Conservation (phyloP, 2,113 vertebrate genomes). For the Microcebus ravelobensis region DNA sequence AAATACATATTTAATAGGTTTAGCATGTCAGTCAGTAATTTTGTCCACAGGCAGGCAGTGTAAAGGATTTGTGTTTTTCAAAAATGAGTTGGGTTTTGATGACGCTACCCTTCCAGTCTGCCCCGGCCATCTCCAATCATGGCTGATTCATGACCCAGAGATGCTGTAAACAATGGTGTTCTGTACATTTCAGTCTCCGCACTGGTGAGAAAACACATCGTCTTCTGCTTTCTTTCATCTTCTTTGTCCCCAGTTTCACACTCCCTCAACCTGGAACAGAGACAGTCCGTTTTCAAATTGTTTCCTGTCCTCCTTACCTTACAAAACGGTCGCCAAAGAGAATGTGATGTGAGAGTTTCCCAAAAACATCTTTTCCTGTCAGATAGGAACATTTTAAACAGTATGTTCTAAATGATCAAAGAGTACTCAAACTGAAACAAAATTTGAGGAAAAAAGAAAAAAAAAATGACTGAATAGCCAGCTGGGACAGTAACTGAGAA, state of each 20-base stretch:
- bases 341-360: neutral
- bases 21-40: slow-evolving; percentile 71
- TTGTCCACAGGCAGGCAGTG: slow-evolving; percentile 57
- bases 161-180: neutral
- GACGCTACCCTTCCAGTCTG: neutral
- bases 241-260: neutral
- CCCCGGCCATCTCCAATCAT: neutral
- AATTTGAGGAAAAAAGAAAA: neutral
- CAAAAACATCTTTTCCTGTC: neutral
- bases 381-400: neutral
- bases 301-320: neutral
- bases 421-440: neutral
- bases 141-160: neutral
- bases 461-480: neutral
- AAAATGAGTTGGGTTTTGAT: neutral
- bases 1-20: slow-evolving; percentile 76
- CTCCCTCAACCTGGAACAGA: neutral
- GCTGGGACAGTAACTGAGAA: neutral
- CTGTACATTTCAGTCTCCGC: rapidly evolving
- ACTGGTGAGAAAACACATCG: rapidly evolving
- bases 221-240: neutral
- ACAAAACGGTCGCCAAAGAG: neutral
- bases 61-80: slow-evolving; percentile 15
- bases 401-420: neutral
- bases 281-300: neutral